Evolutionary conservation across 2,113 vertebrate genomes (phyloP).

Genomic region (Lepidothrix coronata): DNA sequence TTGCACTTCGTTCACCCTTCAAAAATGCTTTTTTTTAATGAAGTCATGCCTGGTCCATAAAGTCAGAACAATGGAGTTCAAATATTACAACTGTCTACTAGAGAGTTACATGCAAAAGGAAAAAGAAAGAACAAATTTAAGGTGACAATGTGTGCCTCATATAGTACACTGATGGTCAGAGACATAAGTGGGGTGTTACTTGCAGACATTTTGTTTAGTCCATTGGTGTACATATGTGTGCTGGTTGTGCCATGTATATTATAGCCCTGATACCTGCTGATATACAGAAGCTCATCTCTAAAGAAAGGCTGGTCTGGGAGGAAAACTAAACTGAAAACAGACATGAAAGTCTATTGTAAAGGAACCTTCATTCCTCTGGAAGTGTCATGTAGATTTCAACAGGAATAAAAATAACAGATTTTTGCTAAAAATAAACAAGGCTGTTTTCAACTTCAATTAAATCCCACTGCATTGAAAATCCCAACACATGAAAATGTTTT

Average conservation of each 20-base stretch:
- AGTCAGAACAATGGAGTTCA: neutral
- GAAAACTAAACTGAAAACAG: neutral
- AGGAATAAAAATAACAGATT: neutral
- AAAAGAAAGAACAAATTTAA: neutral
- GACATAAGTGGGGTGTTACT: neutral
- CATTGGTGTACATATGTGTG: neutral
- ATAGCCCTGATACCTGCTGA: accelerated
- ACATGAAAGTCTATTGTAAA: neutral
- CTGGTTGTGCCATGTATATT: neutral
- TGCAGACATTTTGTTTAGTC: neutral
- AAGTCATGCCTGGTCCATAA: neutral
- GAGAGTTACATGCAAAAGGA: neutral
- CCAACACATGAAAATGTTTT: neutral
- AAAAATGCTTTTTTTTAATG: neutral
- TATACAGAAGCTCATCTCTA: neutral
- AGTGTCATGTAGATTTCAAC: neutral
- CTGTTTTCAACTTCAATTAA: neutral
- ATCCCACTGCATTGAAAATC: neutral
- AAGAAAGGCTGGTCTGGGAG: neutral
- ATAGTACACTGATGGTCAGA: neutral
- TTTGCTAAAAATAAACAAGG: neutral
- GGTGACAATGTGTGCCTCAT: accelerated
- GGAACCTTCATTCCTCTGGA: neutral
- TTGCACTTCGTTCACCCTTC: neutral
- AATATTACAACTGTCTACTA: neutral